Conservation (phyloP, 2,797 vertebrate genomes). For the Bradypodion ventrale region DNA sequence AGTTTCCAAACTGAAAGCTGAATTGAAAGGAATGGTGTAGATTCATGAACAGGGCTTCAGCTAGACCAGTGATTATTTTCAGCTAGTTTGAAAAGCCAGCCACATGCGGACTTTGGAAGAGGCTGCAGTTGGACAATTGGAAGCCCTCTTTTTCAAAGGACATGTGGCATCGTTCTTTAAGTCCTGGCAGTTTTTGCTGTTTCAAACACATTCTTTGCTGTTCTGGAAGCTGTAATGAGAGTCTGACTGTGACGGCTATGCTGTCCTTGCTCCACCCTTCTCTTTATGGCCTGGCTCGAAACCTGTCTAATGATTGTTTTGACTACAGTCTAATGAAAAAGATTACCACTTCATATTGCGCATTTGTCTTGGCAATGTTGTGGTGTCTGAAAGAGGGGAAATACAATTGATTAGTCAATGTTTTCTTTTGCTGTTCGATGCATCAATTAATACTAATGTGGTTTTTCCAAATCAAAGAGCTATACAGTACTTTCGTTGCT, state of each 20-base stretch:
- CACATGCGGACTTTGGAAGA: background rate
- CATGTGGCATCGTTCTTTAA: background rate
- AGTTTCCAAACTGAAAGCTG: background rate
- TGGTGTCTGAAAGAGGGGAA: constrained; percentile 31
- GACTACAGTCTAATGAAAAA: constrained; percentile 25
- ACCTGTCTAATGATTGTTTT: background rate
- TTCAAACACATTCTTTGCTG: background rate
- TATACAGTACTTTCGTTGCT: constrained; percentile 34
- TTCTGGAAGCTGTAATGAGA: background rate
- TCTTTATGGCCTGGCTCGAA: background rate
- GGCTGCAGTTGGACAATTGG: background rate
- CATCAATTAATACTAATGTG: constrained; percentile 36
- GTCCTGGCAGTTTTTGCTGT: background rate
- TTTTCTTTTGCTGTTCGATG: constrained; percentile 29
- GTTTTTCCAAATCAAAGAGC: constrained; percentile 49
- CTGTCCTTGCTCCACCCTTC: background rate
- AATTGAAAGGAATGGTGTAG: background rate
- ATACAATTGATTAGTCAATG: background rate
- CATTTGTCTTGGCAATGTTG: constrained; percentile 44
- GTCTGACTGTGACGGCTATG: background rate
- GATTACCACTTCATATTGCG: constrained; percentile 17
- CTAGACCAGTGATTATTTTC: background rate
- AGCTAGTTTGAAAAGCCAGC: background rate
- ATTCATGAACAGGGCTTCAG: background rate
- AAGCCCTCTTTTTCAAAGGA: background rate